Conservation (phyloP, 92 coral and sea anemone genomes). For the Heliopora coerulea region DNA sequence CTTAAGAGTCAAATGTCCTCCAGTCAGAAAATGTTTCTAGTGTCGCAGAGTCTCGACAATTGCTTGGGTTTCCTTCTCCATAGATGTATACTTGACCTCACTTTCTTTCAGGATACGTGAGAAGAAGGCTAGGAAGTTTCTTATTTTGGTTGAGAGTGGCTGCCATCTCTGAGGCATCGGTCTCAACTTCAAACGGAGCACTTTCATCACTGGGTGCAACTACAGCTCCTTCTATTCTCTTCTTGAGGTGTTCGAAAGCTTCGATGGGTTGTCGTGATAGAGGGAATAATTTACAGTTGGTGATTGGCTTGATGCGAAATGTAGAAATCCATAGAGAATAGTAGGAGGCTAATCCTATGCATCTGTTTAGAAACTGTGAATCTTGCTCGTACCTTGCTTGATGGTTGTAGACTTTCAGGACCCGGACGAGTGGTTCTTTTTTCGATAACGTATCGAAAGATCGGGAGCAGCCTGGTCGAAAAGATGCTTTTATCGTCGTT, state of each 20-base stretch:
- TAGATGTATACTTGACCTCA: constrained; percentile 29
- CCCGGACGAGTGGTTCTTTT: constrained; percentile 51
- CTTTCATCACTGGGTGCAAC: constrained; percentile 44
- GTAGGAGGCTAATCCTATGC: constrained; percentile 58
- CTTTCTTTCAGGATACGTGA: constrained; percentile 36
- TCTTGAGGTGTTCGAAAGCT: constrained; percentile 30
- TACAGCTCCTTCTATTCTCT: constrained; percentile 41
- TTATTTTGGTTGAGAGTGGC: constrained; percentile 13
- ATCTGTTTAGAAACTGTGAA: constrained; percentile 44
- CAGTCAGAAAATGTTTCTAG: constrained; percentile 19
- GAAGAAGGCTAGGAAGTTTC: constrained; percentile 20
- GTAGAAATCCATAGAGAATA: constrained; percentile 57
- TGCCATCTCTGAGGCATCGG: constrained; percentile 36
- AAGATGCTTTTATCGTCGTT: constrained; percentile 54
- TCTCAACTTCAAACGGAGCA: constrained; percentile 41
- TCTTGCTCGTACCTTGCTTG: constrained; percentile 46
- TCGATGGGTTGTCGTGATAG: background rate
- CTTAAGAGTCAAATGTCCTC: constrained; percentile 4
- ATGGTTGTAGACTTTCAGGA: constrained; percentile 44
- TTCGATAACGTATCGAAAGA: constrained; percentile 56
- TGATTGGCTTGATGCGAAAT: background rate
- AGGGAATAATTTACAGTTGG: background rate
- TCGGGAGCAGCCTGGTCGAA: constrained; percentile 50
- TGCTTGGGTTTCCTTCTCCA: constrained; percentile 24
- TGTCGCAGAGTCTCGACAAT: background rate